Evolutionary conservation across 30 jellyfish, hydroid and myxozoan species (phyloP), one percentile per base, ranked within the genome.

Genomic region (Aurelia sp.): DNA sequence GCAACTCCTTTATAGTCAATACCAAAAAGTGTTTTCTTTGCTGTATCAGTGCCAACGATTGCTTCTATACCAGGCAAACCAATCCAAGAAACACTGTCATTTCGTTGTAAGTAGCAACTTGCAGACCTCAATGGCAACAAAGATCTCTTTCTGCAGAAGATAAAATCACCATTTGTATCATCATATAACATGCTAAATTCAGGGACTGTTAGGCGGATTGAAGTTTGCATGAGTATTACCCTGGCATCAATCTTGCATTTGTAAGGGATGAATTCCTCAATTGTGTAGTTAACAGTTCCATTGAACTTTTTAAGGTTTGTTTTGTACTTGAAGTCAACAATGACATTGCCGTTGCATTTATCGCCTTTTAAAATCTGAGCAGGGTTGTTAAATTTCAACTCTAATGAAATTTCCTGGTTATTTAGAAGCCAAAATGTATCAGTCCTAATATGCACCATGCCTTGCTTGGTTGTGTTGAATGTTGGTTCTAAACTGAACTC

Each of bases 141-240:
- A 13, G 55, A 44, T 44, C 15, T 44, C 55, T 44, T 44, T 22
- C 15, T 30, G 78, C 88, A 77, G 57, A 77, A 16, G 61, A 53
- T 58, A 27, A 77, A 21, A 19, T 77, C 78, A 44, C 63, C 30
- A 19, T 77, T 77, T 11, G 41, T 53, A 6, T 61, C 88, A 77
- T 77, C 88, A 77, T 11, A 77, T 9, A 77, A 58, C 60, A 77
- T 60, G 78, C 88, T 62, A 23, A 77, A 77, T 11, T 50, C 78
- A 23, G 88, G 52, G 27, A 61, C 48, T 44, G 55, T 44, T 3
- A 44, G 13, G 55, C 55, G 55, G 55, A 44, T 10, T 11, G 86
- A 31, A 33, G 48, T 71, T 11, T 70, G 33, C 16, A 21, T 35
- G 1, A 21, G 2, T 13, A 18, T 18, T 22, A 23, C 30, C 55